Percentiles rank a stretch among this genome's conserved stretches.
phyloP scores from a whole-genome alignment of 2,888 invertebrate species.

The Tipula helvola region DNA sequence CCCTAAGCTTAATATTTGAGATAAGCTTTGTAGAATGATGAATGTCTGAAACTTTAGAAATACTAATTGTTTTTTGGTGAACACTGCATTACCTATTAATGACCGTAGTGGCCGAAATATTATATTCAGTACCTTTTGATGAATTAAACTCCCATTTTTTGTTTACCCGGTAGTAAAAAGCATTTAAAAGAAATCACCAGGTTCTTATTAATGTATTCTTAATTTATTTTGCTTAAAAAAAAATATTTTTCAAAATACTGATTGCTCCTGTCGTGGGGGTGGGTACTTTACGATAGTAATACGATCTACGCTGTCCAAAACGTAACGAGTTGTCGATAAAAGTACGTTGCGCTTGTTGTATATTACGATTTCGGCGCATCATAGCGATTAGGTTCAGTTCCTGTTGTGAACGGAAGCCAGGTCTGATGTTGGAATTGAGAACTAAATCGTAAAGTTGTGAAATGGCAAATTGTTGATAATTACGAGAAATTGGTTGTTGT shows the following conservation, averaged over 20 bases:
- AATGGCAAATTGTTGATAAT: too few species aligned
- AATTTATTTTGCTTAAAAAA: neutral
- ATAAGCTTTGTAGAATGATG: too few species aligned
- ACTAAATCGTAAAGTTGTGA: too few species aligned
- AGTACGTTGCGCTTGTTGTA: slow-evolving; percentile 22
- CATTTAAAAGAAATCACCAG: neutral
- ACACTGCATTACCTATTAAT: too few species aligned
- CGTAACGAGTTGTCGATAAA: neutral
- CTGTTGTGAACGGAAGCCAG: too few species aligned
- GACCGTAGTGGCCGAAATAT: too few species aligned
- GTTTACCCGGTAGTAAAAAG: neutral
- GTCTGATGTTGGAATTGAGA: too few species aligned
- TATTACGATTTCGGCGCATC: slow-evolving; percentile 62
- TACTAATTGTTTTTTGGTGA: too few species aligned
- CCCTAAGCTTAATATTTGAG: too few species aligned
- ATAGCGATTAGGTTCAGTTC: slow-evolving; percentile 71
- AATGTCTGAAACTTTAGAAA: too few species aligned
- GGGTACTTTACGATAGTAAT: neutral
- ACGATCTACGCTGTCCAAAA: neutral
- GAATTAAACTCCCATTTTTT: neutral
- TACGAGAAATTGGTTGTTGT: too few species aligned
- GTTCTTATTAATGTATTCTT: neutral
- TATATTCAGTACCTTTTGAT: neutral
- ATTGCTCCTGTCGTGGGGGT: neutral
- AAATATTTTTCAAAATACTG: neutral